Conservation (phyloP, 2,888 invertebrate genomes). For the Folsomia manolachei region DNA sequence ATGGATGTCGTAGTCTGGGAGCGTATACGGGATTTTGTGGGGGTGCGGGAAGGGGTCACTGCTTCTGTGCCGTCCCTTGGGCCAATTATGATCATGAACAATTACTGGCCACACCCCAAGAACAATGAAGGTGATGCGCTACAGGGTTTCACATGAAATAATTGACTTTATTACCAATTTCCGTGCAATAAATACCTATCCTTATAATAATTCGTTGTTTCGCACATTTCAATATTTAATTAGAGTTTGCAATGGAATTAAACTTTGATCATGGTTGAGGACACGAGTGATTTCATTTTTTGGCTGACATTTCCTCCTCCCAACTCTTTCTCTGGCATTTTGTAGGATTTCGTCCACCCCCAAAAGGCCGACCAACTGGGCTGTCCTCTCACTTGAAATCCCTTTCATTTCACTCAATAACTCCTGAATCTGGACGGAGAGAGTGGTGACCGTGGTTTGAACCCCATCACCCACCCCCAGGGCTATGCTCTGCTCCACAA, state of each 20-base stretch:
- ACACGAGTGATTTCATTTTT: not conserved
- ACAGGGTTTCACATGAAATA: no score
- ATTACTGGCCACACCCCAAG: no score
- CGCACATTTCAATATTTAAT: no score
- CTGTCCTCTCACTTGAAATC: slow-evolving; percentile 22
- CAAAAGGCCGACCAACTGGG: slow-evolving; percentile 22
- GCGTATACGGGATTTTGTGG: slow-evolving; percentile 15
- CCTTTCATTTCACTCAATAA: slow-evolving; percentile 30
- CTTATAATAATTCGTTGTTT: no score
- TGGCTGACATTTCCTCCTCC: not conserved
- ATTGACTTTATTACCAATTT: no score
- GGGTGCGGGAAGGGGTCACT: not conserved
- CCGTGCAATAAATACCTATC: no score
- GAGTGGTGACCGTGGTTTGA: slow-evolving; percentile 24
- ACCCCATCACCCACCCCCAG: slow-evolving; percentile 29
- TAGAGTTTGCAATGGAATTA: no score
- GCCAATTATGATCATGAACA: not conserved
- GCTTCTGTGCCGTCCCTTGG: slow-evolving; percentile 16
- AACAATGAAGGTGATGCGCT: no score
- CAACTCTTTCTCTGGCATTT: no score
- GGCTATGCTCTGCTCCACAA: slow-evolving; percentile 27
- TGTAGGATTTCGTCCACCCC: slow-evolving; percentile 14
- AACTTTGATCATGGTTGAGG: no score
- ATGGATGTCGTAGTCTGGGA: not conserved
- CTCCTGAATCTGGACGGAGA: slow-evolving; percentile 34